A percentile compares a stretch with the other conserved stretches of the same genome.
phyloP scores from a whole-genome alignment of 2,113 vertebrate species.

The Macrotus californicus region DNA sequence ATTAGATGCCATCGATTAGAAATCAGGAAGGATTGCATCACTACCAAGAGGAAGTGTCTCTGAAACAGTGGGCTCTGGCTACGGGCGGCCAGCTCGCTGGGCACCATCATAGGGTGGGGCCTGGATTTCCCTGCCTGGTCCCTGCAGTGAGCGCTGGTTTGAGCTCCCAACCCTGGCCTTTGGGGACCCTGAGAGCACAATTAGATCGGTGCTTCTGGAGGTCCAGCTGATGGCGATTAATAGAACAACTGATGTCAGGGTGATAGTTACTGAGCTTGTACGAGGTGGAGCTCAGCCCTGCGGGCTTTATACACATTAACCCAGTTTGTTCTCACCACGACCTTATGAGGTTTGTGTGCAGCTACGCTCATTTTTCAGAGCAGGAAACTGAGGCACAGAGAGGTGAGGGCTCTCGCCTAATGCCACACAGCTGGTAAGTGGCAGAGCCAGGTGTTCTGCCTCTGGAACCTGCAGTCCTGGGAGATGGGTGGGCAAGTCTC shows the following conservation, averaged over 20 bases:
- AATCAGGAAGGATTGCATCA: rapidly evolving
- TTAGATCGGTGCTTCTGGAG: background rate
- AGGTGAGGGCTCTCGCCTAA: background rate
- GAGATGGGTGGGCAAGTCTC: rapidly evolving
- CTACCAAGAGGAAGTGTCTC: background rate
- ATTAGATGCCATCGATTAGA: background rate
- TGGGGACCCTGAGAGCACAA: background rate
- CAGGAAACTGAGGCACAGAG: background rate
- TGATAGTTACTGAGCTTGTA: background rate
- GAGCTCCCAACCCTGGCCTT: background rate
- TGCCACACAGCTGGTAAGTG: background rate
- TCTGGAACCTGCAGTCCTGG: background rate
- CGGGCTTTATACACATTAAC: rapidly evolving
- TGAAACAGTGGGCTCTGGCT: background rate
- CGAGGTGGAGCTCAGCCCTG: rapidly evolving
- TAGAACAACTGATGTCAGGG: too few species aligned
- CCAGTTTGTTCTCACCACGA: background rate
- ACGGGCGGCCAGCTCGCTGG: background rate
- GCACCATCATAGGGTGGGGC: rapidly evolving
- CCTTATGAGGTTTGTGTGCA: rapidly evolving
- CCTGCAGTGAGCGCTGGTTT: rapidly evolving
- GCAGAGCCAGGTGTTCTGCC: background rate
- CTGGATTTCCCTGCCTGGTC: rapidly evolving
- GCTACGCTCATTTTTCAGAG: background rate
- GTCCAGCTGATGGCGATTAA: rapidly evolving